Evolutionary conservation across 2,797 vertebrate species (phyloP).

Genomic region (Corythornis leucogaster): DNA sequence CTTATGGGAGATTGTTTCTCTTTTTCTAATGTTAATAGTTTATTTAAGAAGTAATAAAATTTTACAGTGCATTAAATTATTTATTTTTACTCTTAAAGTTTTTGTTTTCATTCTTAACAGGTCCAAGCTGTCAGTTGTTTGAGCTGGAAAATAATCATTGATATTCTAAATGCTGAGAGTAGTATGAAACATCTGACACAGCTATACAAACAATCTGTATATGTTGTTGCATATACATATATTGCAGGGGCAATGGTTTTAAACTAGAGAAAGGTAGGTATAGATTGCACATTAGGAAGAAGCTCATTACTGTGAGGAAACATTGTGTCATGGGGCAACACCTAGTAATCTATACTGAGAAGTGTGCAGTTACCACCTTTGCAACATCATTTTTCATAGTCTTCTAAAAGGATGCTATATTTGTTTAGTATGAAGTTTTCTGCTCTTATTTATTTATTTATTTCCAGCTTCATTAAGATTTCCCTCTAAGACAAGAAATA

Average conservation of each 20-base stretch:
- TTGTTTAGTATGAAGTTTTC: not conserved
- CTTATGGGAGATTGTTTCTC: not conserved
- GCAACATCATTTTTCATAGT: not conserved
- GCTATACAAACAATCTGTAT: accelerated
- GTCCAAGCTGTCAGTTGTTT: not conserved
- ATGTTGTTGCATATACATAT: not conserved
- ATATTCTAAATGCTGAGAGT: not conserved
- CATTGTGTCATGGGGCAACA: accelerated
- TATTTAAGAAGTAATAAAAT: conserved; percentile 23
- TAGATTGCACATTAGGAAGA: no score
- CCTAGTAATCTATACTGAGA: not conserved
- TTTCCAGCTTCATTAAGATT: not conserved
- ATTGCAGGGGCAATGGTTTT: no score
- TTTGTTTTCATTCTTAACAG: not conserved
- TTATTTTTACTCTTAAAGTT: conserved; percentile 34
- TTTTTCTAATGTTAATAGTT: not conserved
- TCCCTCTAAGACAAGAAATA: not conserved
- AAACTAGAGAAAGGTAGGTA: no score
- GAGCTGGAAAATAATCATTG: not conserved
- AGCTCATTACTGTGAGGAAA: not conserved
- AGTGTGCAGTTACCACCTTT: not conserved
- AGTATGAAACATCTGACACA: not conserved
- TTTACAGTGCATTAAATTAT: conserved; percentile 63
- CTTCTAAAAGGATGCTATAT: not conserved
- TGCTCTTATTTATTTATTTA: not conserved